Conservation (phyloP, 2,888 invertebrate genomes). For the Tachystola acroxantha region DNA sequence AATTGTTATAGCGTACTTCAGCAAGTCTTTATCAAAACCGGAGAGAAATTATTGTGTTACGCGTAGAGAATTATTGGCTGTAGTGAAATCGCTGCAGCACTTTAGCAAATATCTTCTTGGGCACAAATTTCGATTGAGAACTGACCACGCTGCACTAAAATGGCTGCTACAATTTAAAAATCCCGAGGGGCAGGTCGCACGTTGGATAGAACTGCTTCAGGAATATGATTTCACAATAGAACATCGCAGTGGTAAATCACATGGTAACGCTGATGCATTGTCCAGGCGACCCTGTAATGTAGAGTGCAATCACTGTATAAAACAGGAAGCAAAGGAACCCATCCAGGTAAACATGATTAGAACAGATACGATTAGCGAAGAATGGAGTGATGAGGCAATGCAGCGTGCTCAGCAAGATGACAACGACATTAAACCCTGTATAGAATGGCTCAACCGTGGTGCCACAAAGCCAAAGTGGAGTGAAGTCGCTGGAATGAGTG, state of each 20-base stretch:
- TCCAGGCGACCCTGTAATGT: conserved; percentile 1
- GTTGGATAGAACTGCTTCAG: neutral
- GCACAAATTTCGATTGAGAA: conserved; percentile 1
- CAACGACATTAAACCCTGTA: no score
- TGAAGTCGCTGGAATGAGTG: no score
- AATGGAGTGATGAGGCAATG: neutral
- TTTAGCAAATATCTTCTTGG: conserved; percentile 7
- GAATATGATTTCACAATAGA: neutral
- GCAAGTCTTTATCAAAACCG: conserved; percentile 5
- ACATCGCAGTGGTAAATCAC: conserved; percentile 1
- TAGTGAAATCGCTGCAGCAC: conserved; percentile 5
- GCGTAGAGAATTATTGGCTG: conserved; percentile 6
- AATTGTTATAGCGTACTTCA: conserved; percentile 8
- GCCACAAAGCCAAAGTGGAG: no score
- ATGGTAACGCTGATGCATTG: neutral
- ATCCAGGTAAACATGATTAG: no score
- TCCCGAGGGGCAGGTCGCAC: neutral
- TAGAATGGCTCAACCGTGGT: no score
- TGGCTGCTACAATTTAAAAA: conserved; percentile 1
- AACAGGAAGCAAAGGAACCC: no score
- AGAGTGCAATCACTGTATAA: no score
- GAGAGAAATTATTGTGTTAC: conserved; percentile 10
- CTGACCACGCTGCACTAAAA: conserved; percentile 7
- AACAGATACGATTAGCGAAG: no score
- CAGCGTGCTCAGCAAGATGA: neutral